Evolutionary conservation across 2,888 invertebrate species (phyloP), one percentile per base, ranked within the genome.

Genomic region (Chymomyza fuscimana): DNA sequence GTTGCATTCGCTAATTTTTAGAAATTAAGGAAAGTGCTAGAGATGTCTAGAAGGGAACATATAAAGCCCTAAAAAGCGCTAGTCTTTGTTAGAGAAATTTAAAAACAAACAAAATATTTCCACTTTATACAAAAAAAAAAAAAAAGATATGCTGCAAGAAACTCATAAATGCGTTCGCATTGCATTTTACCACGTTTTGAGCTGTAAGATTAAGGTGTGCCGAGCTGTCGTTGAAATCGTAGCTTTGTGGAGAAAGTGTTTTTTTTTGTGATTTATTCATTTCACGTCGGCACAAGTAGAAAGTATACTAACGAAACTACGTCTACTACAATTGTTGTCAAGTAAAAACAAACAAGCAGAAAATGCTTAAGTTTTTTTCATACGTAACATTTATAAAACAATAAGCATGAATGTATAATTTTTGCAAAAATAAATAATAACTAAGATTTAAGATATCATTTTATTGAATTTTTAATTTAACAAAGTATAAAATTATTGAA

Each of bases 281-380:
- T 32, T 9, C 32, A 32, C 32, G 32, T 32, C 32, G 32, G 7
- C 32, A 7, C 6, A 5, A 32, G 9, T 7, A 7, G 32, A 32
- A 32, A 32, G 32, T 32, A 32, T 7, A 32, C 25, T 25, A 25
- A 25, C 2, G 25, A 25, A 32, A 32, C 32, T 32, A 7, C 32
- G 32, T 5, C 7, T 32, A 32, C 25, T 25, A 32, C 32, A 32
- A 4, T 32, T 32, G 32, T 32, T 69, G 59, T 77, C 83, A 83
- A 87, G 83, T 83, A 80, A 81, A 73, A 87, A 83, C 80, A 83
- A 83, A 83, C 25, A 25, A 25, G 25, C 25, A 25, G 25, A 25
- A 25, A 25, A 25, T 25, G 25, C 25, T 25, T 25, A 3, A 22
- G 25, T 25, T 25, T 25, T 25, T 25, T 4, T 25, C 25, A 22